Evolutionary conservation across 1,140 invertebrate genomes (phyloP), one percentile per base, ranked within the genome.

Genomic region (Trachymyrmex cornetzi): DNA sequence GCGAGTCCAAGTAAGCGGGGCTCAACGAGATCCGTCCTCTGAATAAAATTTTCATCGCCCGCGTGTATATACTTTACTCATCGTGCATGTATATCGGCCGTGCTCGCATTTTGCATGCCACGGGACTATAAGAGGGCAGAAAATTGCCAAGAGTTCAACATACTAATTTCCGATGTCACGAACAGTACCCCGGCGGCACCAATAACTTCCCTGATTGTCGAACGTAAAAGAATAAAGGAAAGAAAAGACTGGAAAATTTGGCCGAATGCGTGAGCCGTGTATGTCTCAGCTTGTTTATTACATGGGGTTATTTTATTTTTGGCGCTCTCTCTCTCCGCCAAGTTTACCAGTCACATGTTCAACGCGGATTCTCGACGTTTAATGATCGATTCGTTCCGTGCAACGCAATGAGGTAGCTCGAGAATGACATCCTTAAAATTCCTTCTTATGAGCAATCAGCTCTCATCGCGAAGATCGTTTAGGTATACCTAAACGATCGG

Each of bases 11-110:
- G 53, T 85, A 48, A 87, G 63, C 81, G 81, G 22, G 27, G 12
- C 79, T 61, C 38, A 30, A 24, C 59, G 48, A 74, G 84, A 86
- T 88, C 67, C 86, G 67, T 87, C 53, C 64, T 86, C 79, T 50
- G 81, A 90, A 90, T 90, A 88, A 88, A 88, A 90, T 72, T 88
- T 71, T 64, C 85, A 87, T 89, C 77, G 86, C 57, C 50, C 59
- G 79, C 19, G 50, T 34, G 27, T 22, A 59, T 69, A 59, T 72
- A 71, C 19, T 82, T 82, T 72, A 55, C 19, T 50, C n/a, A 69
- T 16, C 30, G 30, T 55, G 14, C 19, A 16, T 74, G 12, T 61
- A 44, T 50, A 27, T 48, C 59, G n/a, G 34, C 22, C 67, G 48
- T 48, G 57, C 30, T 67, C 55, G 57, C 22, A 67, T 87, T 84